Base-by-base conservation (phyloP, 2,113 vertebrate genomes). In the Platichthys flesus region DNA sequence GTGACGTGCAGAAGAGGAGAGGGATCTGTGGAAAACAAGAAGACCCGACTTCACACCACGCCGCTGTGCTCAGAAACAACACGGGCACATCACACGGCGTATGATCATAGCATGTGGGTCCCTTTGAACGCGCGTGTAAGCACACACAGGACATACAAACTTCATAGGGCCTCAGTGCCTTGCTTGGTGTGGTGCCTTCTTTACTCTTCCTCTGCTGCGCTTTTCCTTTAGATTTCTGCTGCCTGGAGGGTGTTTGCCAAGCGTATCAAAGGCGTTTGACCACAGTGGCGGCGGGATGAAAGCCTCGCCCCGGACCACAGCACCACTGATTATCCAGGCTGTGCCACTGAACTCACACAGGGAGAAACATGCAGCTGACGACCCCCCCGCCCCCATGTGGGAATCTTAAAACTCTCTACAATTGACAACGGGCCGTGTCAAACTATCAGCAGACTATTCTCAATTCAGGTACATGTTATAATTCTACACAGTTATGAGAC, bases 261-360 rank as follows among this genome's bases (percentile, higher is more conserved):
- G 85, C 82, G 62, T 89, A 90, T 91, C 90, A 91, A 93, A 93
- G 85, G 82, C 85, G 64, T 86, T 92, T 90, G 85, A 85, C 89
- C 87, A 85, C 16, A 84, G 87, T 90, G 87, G 83, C 47, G 47
- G 47, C 58, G 52, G 86, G 76, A 88, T 90, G 86, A 93, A 90
- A 92, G 90, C 77, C 60, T 84, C 28, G 85, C 85, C 85, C 76
- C 57, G 20, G 85, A 84, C 86, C 90, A 81, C 76, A 87, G 78
- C 81, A 59, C 74, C 71, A 69, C 78, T 79, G 86, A 89, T 91
- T 88, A 92, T 90, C 84, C 73, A 52, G 75, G 76, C 82, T 85
- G 76, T 71, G 81, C 76, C 83, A 80, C 76, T 78, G 84, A 88
- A 89, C 74, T 76, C 79, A 81, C 61, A 55, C 72, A 72, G 82